Conservation (phyloP, 2,113 vertebrate genomes). For the Hucho hucho region DNA sequence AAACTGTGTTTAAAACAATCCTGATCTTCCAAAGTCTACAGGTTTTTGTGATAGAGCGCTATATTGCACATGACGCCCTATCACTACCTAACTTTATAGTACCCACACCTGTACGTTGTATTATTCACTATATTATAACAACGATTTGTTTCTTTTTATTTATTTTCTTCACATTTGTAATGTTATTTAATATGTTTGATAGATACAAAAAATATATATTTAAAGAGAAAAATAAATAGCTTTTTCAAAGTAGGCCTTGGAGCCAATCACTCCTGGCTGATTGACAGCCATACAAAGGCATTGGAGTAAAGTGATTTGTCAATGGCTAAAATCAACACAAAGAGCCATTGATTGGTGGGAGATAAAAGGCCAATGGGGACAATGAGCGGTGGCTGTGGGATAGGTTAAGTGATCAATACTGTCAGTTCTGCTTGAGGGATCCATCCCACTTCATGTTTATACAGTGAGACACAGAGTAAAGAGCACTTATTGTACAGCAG, state of each 20-base stretch:
- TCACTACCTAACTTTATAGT: too few relatives aligned
- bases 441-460: conserved; percentile 67
- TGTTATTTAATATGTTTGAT: too few relatives aligned
- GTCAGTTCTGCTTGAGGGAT: conserved; percentile 71
- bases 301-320: conserved; percentile 74
- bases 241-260: background rate
- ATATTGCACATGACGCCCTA: too few relatives aligned
- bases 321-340: conserved; percentile 74
- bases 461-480: conserved; percentile 71
- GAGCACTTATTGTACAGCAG: conserved; percentile 64
- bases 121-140: too few relatives aligned
- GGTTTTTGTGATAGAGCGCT: too few relatives aligned
- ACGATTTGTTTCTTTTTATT: too few relatives aligned
- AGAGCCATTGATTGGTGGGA: conserved; percentile 75
- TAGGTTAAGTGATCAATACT: conserved; percentile 73
- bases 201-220: too few relatives aligned
- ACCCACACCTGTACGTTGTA: too few relatives aligned
- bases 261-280: conserved; percentile 60
- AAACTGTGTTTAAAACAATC: too few relatives aligned
- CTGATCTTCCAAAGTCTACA: too few relatives aligned
- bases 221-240: too few relatives aligned
- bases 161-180: too few relatives aligned
- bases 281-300: conserved; percentile 72
- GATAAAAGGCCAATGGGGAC: conserved; percentile 61
- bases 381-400: conserved; percentile 59